Conservation (phyloP, 1,140 invertebrate genomes). For the Pristionchus pacificus region DNA sequence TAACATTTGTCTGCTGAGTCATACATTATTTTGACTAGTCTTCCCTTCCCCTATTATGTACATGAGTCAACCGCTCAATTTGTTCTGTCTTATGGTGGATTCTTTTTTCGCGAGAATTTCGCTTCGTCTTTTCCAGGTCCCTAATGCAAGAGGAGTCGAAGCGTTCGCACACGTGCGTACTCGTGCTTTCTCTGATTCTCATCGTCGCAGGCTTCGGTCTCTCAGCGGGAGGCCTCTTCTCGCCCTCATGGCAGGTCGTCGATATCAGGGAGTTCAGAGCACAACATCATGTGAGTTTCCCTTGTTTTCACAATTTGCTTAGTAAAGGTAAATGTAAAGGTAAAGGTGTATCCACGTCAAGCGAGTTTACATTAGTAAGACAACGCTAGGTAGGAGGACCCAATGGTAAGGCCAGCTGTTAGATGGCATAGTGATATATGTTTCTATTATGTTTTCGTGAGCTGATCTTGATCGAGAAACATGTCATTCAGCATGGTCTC, state of each 20-base stretch:
- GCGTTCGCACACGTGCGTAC: slow-evolving; percentile 28
- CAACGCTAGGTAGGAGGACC: neutral
- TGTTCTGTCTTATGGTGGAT: neutral
- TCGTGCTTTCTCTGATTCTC: slow-evolving; percentile 42
- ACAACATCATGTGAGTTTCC: slow-evolving; percentile 49
- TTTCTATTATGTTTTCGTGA: too few species aligned
- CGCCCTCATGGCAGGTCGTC: slow-evolving; percentile 54
- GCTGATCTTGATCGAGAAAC: too few species aligned
- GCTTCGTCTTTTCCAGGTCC: neutral
- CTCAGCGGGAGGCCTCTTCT: slow-evolving; percentile 44
- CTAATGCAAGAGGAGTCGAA: slow-evolving; percentile 3
- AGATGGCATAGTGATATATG: too few species aligned
- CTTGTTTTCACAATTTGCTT: slow-evolving; percentile 10
- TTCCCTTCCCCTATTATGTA: too few species aligned
- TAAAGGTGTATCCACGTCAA: too few species aligned
- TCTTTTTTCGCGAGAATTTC: neutral
- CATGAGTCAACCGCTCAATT: too few species aligned
- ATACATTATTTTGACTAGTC: neutral
- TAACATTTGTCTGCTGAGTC: neutral
- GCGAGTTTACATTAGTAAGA: slow-evolving; percentile 1
- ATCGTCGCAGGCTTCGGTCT: slow-evolving; percentile 45
- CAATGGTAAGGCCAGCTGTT: neutral
- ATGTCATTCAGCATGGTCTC: slow-evolving; percentile 54
- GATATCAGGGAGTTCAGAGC: slow-evolving; percentile 53
- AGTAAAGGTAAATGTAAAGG: neutral